Evolutionary conservation across 2,113 vertebrate species (phyloP).

Genomic region (Fulica atra): DNA sequence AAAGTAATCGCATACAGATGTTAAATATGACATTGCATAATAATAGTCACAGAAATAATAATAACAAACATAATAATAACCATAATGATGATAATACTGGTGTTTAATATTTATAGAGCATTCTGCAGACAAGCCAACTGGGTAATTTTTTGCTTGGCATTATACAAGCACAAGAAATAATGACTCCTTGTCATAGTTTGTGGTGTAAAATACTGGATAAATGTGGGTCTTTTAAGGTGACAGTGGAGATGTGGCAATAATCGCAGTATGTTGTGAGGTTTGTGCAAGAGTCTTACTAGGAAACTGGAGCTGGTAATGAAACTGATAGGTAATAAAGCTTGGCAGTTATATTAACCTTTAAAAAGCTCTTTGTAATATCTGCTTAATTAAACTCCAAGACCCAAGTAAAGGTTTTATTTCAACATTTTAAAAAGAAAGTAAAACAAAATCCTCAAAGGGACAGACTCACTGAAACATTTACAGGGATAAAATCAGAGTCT

Average conservation of each 20-base stretch:
- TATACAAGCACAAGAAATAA: not conserved
- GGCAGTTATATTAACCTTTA: not conserved
- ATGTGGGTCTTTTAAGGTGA: not conserved
- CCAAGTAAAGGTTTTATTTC: not conserved
- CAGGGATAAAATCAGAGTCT: not conserved
- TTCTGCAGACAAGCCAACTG: not conserved
- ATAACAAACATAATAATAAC: not conserved
- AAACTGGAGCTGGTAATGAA: not conserved
- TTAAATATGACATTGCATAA: not conserved
- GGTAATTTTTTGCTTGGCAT: not conserved
- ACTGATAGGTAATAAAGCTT: not conserved
- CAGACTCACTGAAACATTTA: not conserved
- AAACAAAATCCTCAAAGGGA: not conserved
- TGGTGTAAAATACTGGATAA: not conserved
- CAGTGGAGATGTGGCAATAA: not conserved
- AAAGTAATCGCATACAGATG: not conserved
- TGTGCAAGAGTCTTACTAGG: not conserved
- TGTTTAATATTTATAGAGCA: not conserved
- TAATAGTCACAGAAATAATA: not conserved
- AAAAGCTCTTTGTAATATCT: not conserved
- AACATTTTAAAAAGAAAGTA: not conserved
- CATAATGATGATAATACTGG: not conserved
- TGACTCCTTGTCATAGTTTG: not conserved
- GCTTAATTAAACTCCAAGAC: not conserved
- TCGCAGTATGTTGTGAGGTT: not conserved